Conservation (phyloP, 2,113 vertebrate species). For the Thamnophis sirtalis region DNA sequence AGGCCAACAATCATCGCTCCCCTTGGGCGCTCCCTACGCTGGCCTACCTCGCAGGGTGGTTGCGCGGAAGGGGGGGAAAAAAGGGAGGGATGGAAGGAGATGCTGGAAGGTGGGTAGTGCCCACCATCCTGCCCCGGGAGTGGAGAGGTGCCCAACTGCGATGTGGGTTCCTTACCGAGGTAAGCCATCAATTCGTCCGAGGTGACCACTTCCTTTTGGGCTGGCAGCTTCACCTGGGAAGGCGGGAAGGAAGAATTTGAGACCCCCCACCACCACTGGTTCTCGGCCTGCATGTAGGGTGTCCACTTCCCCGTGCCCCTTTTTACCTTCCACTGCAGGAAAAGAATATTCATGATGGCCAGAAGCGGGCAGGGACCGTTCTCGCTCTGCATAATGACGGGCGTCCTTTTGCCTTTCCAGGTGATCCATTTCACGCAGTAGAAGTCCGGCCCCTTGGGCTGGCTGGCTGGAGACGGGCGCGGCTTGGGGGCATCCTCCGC, state of each 20-base stretch:
- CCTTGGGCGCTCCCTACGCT: too few species aligned
- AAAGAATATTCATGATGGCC: constrained; percentile 90
- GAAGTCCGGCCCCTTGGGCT: constrained; percentile 57
- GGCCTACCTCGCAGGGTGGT: background rate
- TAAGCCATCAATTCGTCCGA: constrained; percentile 90
- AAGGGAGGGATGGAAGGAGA: background rate
- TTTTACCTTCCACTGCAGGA: constrained; percentile 89
- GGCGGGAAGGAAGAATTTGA: background rate
- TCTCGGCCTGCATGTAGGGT: background rate
- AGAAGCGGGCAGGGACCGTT: constrained; percentile 93
- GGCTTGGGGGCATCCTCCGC: constrained; percentile 6
- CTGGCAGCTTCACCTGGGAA: constrained; percentile 82
- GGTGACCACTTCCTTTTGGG: constrained; percentile 86
- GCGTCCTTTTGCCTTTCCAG: constrained; percentile 88
- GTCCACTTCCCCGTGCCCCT: background rate
- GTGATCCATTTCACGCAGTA: constrained; percentile 93
- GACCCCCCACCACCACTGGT: accelerated
- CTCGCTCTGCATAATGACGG: constrained; percentile 84
- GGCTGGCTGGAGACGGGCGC: accelerated
- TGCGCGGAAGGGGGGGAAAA: background rate
- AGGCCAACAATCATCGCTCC: too few species aligned
- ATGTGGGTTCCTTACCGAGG: constrained; percentile 72
- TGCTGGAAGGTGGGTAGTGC: background rate
- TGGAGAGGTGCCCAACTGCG: accelerated
- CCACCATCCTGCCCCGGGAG: background rate